Base-by-base conservation (phyloP, 2,888 invertebrate genomes). In the Lacanobia wlatinum region DNA sequence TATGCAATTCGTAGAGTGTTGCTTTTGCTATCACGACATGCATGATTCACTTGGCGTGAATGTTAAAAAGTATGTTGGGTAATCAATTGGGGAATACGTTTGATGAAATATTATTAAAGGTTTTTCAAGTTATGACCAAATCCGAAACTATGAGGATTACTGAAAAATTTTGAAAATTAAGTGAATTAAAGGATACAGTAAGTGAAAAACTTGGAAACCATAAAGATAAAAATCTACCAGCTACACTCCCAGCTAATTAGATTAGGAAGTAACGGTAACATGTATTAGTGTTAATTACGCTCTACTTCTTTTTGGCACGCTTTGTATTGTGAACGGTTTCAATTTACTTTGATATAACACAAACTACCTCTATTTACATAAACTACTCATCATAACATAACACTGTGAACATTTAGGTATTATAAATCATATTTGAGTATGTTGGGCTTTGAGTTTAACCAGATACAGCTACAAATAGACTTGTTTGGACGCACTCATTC, bases 251-350 rank as follows among this genome's bases (percentile, higher is more conserved):
- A 2, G 14, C n/a, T 70, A 38, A 58, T 58, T 70, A 12, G 43
- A 70, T 77, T 73, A 73, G 70, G 43, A 23, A 56, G 69, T 56
- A 43, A 58, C 14, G 16, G 23, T n/a, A 38, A 58, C 10, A 46
- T 59, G 12, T 12, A 18, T 23, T 43, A 18, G 34, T 59, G 78
- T 38, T 59, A 70, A 59, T 73, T 70, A 56, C 21, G 18, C 38
- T 38, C 12, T 16, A 34, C n/a, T n/a, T 34, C 12, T 43, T 34
- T 76, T 68, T 46, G 23, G 10, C 50, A 52, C 2, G 10, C 18
- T 23, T 50, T 14, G 10, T 28, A 16, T 38, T 46, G n/a, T n/a
- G 10, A 78, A 46, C 3, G 12, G 14, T n/a, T 8, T 46, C 1
- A 0, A 38, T 46, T 2, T 34, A 34, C 43, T 10, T 60, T 7